These are phyloP conservation scores for Characodon lateralis DNA, from an alignment of 2,797 vertebrate species.

Conservation along the genomic window DNA sequence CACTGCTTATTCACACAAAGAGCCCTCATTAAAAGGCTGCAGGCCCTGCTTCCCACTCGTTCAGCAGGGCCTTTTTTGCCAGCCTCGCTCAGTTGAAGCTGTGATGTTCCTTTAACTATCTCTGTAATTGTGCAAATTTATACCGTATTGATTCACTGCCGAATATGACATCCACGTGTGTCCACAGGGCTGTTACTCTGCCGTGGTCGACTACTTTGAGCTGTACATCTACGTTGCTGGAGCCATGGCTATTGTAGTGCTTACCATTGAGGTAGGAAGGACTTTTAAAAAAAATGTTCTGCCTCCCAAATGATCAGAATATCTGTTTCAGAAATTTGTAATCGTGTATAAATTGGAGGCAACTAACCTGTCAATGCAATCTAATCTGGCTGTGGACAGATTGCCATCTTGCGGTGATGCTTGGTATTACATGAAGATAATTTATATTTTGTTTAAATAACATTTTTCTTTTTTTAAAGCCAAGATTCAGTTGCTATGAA, in stretches of 20 bases:
- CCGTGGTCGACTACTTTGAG: conserved; percentile 92
- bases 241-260: conserved; percentile 90
- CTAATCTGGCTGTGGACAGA: conserved; percentile 26
- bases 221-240: conserved; percentile 93
- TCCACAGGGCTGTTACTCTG: conserved; percentile 91
- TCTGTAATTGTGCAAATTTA: conserved; percentile 51
- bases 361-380: neutral
- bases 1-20: conserved; percentile 60
- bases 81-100: conserved; percentile 55
- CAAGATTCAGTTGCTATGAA: neutral
- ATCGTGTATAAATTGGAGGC: conserved; percentile 3
- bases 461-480: neutral
- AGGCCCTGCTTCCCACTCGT: conserved; percentile 53
- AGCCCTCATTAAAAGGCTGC: conserved; percentile 68
- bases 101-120: conserved; percentile 62
- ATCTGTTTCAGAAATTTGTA: conserved; percentile 18
- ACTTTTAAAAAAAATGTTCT: conserved; percentile 10
- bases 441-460: neutral
- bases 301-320: conserved; percentile 13
- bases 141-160: conserved; percentile 52
- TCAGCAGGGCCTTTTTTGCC: conserved; percentile 63
- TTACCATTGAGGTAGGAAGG: conserved; percentile 89
- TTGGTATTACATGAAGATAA: conserved; percentile 8
- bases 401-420: conserved; percentile 60
- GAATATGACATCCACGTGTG: conserved; percentile 34